phyloP scores from a whole-genome alignment of 2,113 vertebrate genomes.

The Aspidoscelis tigris region DNA sequence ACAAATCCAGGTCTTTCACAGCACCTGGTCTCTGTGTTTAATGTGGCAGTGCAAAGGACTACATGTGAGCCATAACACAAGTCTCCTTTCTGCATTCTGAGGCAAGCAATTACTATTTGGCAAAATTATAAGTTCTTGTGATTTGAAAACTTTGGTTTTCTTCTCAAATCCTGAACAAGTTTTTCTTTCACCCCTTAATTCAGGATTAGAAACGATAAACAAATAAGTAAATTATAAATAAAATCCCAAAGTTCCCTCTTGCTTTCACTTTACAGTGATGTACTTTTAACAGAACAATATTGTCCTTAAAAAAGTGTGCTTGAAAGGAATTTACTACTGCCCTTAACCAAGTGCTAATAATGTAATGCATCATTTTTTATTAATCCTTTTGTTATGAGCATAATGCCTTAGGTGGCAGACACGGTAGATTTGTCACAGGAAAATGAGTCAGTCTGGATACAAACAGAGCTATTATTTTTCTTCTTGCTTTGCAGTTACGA shows the following conservation, averaged over 20 bases:
- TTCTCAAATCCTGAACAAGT: slow-evolving; percentile 23
- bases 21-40: not conserved
- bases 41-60: not conserved
- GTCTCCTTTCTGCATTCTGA: not conserved
- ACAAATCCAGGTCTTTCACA: too few relatives aligned
- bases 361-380: slow-evolving; percentile 59
- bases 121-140: not conserved
- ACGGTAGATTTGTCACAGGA: slow-evolving; percentile 64
- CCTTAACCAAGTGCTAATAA: slow-evolving; percentile 54
- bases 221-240: not conserved
- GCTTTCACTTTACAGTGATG: slow-evolving; percentile 32
- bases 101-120: not conserved
- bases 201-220: slow-evolving; percentile 23
- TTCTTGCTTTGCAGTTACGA: slow-evolving; percentile 63
- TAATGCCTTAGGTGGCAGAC: slow-evolving; percentile 62
- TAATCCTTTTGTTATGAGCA: slow-evolving; percentile 59
- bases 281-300: slow-evolving; percentile 41
- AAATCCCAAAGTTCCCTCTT: slow-evolving; percentile 22
- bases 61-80: not conserved
- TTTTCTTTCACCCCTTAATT: slow-evolving; percentile 4
- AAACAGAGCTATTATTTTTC: slow-evolving; percentile 63
- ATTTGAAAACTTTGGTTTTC: not conserved
- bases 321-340: slow-evolving; percentile 39
- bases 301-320: slow-evolving; percentile 35
- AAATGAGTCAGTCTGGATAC: slow-evolving; percentile 65